Base-by-base conservation (phyloP, 2,113 vertebrate species). In the Eretmochelys imbricata region DNA sequence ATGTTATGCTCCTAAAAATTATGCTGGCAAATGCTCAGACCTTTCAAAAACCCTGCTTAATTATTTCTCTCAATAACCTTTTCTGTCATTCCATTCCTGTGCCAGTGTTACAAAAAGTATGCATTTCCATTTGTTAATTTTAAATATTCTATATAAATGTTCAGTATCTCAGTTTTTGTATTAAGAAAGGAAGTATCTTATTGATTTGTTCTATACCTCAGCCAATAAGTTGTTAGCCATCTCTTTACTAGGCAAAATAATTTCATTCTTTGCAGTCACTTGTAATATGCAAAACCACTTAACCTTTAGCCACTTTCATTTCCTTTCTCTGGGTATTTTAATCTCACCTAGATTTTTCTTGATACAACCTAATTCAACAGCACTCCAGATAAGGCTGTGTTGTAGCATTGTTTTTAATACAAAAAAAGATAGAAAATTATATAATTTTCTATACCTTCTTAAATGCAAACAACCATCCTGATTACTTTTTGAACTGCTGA, bases 261-360 rank as follows among this genome's bases (percentile, higher is more conserved):
- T 69, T n/a, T 88, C 80, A 93, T 78, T 88, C 88, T 69, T 57
- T 10, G 14, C 51, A 78, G 91, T 89, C 87, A 80, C 83, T 53
- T 69, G 62, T 29, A 82, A 93, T 93, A 69, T 80, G 82, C 75
- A 87, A 38, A 94, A 92, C 91, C 88, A 92, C 86, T 91, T 42
- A 76, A 76, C 72, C 42, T 76, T 76, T 46, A 5, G 92, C 83
- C 78, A 93, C 78, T 95, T 94, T 94, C 59, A 93, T 82, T 57
- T 6, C 59, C 76, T 81, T 82, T 83, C 69, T 31, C 84, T 94
- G 82, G 80, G 79, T 29, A 31, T 82, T 89, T 86, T 31, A 93
- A 54, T 42, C 62, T 87, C 31, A 85, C 80, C 29, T 79, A 59
- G 62, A 53, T 93, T 82, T 69, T 80, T 85, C 89, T 90, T 69